phyloP scores from a whole-genome alignment of 2,797 vertebrate species.

The Oceanodroma leucorhoa region DNA sequence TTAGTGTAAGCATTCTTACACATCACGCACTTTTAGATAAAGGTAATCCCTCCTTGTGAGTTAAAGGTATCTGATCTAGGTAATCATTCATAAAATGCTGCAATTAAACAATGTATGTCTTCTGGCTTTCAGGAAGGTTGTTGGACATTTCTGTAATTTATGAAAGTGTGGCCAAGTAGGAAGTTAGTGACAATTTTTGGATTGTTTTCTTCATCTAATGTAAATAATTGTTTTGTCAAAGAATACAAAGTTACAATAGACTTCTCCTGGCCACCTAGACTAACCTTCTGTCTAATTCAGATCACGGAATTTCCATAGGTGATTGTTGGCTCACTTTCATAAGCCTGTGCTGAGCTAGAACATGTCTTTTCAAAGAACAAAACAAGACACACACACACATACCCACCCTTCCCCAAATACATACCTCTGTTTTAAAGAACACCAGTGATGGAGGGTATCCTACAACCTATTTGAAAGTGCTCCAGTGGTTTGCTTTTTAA shows the following conservation, averaged over 20 bases:
- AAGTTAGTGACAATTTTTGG: not conserved
- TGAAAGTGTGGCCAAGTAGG: not conserved
- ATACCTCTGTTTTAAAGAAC: not conserved
- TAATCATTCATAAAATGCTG: not conserved
- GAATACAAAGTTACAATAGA: not conserved
- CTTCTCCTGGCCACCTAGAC: not conserved
- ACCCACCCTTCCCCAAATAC: not conserved
- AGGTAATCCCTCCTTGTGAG: not conserved
- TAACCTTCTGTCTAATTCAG: not conserved
- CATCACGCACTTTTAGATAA: not conserved
- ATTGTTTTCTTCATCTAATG: not conserved
- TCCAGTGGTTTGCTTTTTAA: not conserved
- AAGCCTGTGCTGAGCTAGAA: not conserved
- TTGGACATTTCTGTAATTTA: not conserved
- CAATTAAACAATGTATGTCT: not conserved
- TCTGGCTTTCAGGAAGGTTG: not conserved
- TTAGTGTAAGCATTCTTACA: not conserved
- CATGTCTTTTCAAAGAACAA: not conserved
- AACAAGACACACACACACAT: not conserved
- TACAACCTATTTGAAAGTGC: not conserved
- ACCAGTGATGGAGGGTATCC: rapidly evolving
- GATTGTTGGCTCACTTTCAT: not conserved
- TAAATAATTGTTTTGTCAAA: not conserved
- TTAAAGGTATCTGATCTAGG: not conserved
- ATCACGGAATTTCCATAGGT: not conserved